A percentile compares a stretch with the other conserved stretches of the same genome.
phyloP scores from a whole-genome alignment of 2,113 vertebrate genomes.

The Ciconia stormi region DNA sequence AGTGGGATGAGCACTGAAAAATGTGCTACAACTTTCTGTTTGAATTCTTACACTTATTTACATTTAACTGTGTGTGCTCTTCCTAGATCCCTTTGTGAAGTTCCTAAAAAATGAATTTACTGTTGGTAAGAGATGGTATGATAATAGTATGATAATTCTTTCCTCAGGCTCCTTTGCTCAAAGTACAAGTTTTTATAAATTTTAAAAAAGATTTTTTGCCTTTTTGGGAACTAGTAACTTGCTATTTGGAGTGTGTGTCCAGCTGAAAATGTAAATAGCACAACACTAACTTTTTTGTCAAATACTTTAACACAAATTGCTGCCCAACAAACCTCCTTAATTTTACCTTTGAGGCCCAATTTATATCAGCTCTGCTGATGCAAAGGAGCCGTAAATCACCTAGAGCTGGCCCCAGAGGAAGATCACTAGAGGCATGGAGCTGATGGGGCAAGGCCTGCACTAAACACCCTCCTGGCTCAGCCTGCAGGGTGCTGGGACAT shows the following conservation, averaged over 20 bases:
- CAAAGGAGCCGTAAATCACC: neutral
- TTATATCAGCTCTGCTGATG: neutral
- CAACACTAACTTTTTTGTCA: neutral
- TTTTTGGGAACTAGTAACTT: neutral
- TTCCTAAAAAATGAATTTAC: neutral
- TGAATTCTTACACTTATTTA: neutral
- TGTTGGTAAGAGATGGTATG: neutral
- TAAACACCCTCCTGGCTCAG: neutral
- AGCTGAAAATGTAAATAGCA: neutral
- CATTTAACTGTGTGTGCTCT: neutral
- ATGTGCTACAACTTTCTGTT: neutral
- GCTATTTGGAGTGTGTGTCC: neutral
- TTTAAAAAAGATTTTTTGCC: neutral
- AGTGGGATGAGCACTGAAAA: neutral
- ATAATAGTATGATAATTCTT: neutral
- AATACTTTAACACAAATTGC: neutral
- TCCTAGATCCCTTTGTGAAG: neutral
- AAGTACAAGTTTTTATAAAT: neutral
- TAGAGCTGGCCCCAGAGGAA: neutral
- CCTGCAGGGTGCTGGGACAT: accelerated
- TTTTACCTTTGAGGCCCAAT: neutral
- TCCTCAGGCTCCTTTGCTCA: neutral
- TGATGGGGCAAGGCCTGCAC: neutral
- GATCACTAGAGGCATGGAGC: neutral
- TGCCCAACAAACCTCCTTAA: neutral